Evolutionary conservation across 2,888 invertebrate genomes (phyloP), one percentile per base, ranked within the genome.

Genomic region (Brenthis hecate): DNA sequence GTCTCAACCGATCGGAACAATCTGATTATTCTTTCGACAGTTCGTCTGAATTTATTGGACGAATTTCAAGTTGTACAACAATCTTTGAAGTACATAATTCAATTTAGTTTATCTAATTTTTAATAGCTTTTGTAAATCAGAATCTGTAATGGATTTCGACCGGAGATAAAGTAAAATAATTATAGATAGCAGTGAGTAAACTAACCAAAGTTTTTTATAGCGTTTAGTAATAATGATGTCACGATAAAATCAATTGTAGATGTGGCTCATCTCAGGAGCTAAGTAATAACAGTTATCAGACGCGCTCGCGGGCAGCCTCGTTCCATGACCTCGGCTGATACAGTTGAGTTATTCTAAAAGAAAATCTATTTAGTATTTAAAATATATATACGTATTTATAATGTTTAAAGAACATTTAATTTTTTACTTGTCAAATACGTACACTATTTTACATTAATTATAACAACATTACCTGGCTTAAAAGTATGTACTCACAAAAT

Each of bases 191-290:
- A 66, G 47, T 58, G 28, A 57, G 68, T 72, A 70, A 62, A 65
- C 64, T 54, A 65, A 70, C 64, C 66, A 47, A 56, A 43, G 56
- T 66, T 72, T 72, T 65, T 68, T 68, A 68, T 68, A 57, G 64
- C 61, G 65, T 65, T 73, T 68, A 54, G 63, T 86, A 85, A 89
- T 90, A 86, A 89, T 88, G 68, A 88, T 85, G 86, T 89, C 85
- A 84, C 80, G 90, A 90, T 89, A 90, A 86, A 89, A 90, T 90
- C 89, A 86, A 88, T 87, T 84, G 83, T 82, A 82, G 81, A 80
- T 81, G 83, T 81, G 72, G 81, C 78, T 81, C 78, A 82, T 82
- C 83, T 85, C 86, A 80, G 89, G 79, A 88, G 88, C 88, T 78
- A 71, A 66, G 74, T 77, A 90, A 91, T 91, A 86, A 89, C 79